Percentiles rank a stretch among this genome's conserved stretches.
Evolutionary conservation across 2,113 vertebrate species (phyloP).

Genomic region (Xenopus laevis): DNA sequence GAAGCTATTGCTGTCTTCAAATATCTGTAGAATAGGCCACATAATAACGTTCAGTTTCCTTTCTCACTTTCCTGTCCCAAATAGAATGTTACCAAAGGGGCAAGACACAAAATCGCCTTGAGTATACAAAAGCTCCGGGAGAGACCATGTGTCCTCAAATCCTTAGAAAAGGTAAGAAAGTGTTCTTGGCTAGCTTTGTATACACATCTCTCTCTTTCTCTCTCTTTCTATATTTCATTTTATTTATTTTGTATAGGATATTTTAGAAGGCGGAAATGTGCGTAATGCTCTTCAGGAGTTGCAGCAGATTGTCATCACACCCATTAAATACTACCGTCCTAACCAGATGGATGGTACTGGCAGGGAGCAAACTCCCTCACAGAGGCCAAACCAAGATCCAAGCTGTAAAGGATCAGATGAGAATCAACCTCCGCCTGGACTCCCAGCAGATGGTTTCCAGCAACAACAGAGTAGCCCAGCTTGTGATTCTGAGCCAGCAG

Average conservation of each 20-base stretch:
- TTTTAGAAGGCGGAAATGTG: constrained; percentile 89
- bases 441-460: constrained; percentile 67
- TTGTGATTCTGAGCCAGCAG: constrained; percentile 77
- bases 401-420: constrained; percentile 62
- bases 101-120: constrained; percentile 89
- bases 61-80: background rate
- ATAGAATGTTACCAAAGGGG: constrained; percentile 93
- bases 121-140: constrained; percentile 92
- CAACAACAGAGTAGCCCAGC: constrained; percentile 69
- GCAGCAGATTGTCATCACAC: constrained; percentile 87
- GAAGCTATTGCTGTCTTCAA: too few relatives aligned
- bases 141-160: constrained; percentile 82
- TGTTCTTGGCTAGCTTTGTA: background rate
- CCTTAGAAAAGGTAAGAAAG: constrained; percentile 82
- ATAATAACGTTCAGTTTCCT: too few relatives aligned
- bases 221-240: too few relatives aligned
- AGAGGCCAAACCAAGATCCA: constrained; percentile 57
- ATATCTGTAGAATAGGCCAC: too few relatives aligned
- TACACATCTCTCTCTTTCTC: too few relatives aligned
- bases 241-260: constrained; percentile 67
- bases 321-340: constrained; percentile 79
- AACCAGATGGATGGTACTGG: constrained; percentile 55
- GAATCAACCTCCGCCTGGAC: constrained; percentile 61
- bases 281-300: constrained; percentile 88
- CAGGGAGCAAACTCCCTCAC: constrained; percentile 26